These are phyloP conservation scores for Pantherophis alleghaniensis DNA, from an alignment of 2,797 vertebrate species.

Conservation along the genomic window DNA sequence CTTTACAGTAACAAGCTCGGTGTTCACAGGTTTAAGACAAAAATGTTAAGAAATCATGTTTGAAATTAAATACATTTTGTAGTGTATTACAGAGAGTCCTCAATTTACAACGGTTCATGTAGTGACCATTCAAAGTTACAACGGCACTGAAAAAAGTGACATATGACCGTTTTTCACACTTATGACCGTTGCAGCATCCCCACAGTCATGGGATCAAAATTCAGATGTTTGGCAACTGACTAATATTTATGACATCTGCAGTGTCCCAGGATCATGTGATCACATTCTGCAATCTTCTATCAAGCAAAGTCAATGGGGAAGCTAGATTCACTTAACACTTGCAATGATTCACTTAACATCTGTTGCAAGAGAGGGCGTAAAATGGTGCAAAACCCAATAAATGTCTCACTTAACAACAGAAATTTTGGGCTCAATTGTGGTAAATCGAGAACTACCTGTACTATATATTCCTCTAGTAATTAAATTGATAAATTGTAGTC, in stretches of 20 bases:
- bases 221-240: neutral
- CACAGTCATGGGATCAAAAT: neutral
- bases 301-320: neutral
- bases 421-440: neutral
- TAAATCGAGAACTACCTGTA: neutral
- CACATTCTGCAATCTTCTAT: neutral
- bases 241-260: neutral
- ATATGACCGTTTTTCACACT: too few relatives aligned
- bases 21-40: neutral
- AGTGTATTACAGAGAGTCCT: neutral
- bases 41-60: neutral
- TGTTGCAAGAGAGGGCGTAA: neutral
- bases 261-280: neutral
- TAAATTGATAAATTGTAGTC: neutral
- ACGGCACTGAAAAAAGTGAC: too few relatives aligned
- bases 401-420: neutral
- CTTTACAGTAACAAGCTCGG: neutral
- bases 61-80: neutral
- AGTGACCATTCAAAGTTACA: neutral
- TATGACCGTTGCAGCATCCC: neutral
- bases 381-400: neutral
- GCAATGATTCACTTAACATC: neutral
- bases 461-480: neutral
- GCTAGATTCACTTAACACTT: neutral
- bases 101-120: neutral